Base-by-base conservation (phyloP, 2,888 invertebrate species). In the Acronicta leporina region DNA sequence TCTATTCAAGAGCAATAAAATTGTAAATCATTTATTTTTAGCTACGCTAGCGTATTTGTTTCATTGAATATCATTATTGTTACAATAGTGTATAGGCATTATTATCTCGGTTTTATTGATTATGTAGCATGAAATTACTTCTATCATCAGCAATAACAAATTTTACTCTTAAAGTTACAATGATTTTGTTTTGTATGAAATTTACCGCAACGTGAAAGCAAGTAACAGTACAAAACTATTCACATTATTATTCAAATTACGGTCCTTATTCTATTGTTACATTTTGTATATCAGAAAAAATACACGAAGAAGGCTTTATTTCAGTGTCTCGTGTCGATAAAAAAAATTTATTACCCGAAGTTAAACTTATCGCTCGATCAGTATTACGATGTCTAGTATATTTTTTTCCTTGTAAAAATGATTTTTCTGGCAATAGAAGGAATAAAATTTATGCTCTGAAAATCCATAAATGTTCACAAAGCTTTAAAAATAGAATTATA, bases 191-290 rank as follows among this genome's bases (percentile, higher is more conserved):
- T 43, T 30, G 10, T 54, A 51, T 51, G 33, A 46, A 16, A 27
- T 20, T 46, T 33, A 5, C 13, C 11, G 25, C 14, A 9, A 25
- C 30, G 11, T 11, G 5, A 11, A 33, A 61, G 25, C 20, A 11
- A 8, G 6, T 30, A 56, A 42, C 15, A 38, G 10, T 15, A 57
- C 25, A 41, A 63, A 62, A 59, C 59, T 53, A 54, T 52, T 55
- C 47, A 42, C 42, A 63, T 76, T 68, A 72, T 56, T 65, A 75
- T 74, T 68, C 73, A 65, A 62, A 75, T 67, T 62, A 56, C 45
- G 64, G 60, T 13, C 38, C 40, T 10, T 52, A 51, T 52, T 61
- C 44, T n/a, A 72, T 58, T 62, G 57, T 68, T 57, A 51, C 45
- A 48, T 47, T 63, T 68, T 68, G 43, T 69, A n/a, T 71, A 41